Percentiles rank a stretch among this genome's conserved stretches.
Conservation (phyloP, 2,888 invertebrate genomes). For the Trissoscelio sp. region DNA sequence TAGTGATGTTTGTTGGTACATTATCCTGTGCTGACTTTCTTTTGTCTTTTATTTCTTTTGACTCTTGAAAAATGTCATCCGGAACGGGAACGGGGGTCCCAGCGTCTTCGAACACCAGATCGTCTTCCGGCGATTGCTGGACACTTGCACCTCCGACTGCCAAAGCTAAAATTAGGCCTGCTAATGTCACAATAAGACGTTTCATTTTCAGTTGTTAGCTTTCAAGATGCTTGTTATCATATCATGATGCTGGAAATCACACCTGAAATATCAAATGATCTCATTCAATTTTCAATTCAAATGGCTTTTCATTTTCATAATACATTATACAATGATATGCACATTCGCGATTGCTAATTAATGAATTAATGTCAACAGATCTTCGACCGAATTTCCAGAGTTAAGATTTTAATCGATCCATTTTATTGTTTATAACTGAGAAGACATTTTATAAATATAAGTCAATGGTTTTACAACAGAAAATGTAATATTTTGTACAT, state of each 20-base stretch:
- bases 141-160: conserved; percentile 64
- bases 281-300: too few relatives aligned
- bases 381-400: too few relatives aligned
- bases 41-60: conserved; percentile 42
- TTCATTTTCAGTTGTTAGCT: conserved; percentile 77
- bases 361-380: too few relatives aligned
- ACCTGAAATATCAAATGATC: conserved; percentile 61
- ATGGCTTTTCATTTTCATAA: too few relatives aligned
- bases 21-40: conserved; percentile 30
- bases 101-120: conserved; percentile 81
- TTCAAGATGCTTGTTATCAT: conserved; percentile 75
- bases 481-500: too few relatives aligned
- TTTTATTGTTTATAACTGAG: too few relatives aligned
- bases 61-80: conserved; percentile 47
- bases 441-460: too few relatives aligned
- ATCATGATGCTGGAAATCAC: conserved; percentile 77
- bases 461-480: too few relatives aligned
- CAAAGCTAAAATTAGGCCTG: conserved; percentile 73
- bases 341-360: too few relatives aligned
- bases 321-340: too few relatives aligned
- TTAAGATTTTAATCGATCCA: too few relatives aligned
- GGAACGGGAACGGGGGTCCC: conserved; percentile 72
- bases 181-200: conserved; percentile 74
- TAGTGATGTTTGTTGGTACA: conserved; percentile 49
- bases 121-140: conserved; percentile 79